Evolutionary conservation across 2,797 vertebrate species (phyloP).

Genomic region (Staurois parvus): DNA sequence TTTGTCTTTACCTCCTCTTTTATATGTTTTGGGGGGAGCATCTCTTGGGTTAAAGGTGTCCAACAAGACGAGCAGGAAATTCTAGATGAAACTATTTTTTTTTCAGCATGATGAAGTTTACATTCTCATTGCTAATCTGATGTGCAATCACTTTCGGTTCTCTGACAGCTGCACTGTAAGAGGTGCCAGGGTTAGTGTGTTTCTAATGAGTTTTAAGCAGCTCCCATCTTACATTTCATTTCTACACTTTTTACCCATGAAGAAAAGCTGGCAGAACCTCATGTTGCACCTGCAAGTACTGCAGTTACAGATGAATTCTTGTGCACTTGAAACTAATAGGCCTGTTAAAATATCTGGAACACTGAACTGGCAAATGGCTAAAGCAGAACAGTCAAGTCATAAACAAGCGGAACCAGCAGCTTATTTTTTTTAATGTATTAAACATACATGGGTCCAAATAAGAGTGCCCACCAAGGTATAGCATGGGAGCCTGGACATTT

Average conservation of each 20-base stretch:
- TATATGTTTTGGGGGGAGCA: too few relatives aligned
- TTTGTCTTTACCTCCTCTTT: too few relatives aligned
- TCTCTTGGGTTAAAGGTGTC: too few relatives aligned
- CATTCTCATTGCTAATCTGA: too few relatives aligned
- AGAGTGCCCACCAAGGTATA: too few relatives aligned
- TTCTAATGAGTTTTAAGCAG: not conserved
- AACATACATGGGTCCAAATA: too few relatives aligned
- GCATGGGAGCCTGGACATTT: too few relatives aligned
- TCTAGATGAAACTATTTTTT: not conserved
- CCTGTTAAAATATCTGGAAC: not conserved
- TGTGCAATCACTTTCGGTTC: not conserved
- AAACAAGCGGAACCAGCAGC: too few relatives aligned
- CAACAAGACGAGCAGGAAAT: too few relatives aligned
- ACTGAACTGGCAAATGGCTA: not conserved
- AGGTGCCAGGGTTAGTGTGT: not conserved
- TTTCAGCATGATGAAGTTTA: not conserved
- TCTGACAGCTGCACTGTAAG: not conserved
- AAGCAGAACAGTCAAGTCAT: not conserved
- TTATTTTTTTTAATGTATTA: too few relatives aligned
- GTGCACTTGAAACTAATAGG: not conserved
- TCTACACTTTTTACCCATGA: not conserved
- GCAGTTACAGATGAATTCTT: not conserved
- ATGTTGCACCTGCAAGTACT: not conserved
- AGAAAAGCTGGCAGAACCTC: not conserved
- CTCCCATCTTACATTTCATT: slow-evolving; percentile 1